Percentiles rank a stretch among this genome's conserved stretches.
Evolutionary conservation across 2,888 invertebrate genomes (phyloP).

Genomic region (Alsophila aescularia): DNA sequence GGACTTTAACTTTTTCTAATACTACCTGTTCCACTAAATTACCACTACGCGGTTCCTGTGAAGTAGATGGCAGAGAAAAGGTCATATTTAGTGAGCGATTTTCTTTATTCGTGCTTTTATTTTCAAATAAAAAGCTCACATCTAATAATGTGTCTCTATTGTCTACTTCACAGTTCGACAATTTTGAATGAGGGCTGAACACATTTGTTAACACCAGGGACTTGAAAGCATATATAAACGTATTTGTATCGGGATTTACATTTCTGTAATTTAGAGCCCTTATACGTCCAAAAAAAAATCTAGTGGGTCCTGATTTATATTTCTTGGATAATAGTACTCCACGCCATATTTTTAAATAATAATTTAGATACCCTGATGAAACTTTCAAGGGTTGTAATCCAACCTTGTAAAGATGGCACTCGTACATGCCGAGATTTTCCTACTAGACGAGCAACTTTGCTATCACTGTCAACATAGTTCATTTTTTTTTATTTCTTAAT

Average conservation of each 20-base stretch:
- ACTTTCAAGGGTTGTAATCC: neutral
- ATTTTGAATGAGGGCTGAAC: neutral
- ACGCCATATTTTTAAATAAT: neutral
- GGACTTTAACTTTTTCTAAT: neutral
- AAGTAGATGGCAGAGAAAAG: neutral
- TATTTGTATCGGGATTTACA: neutral
- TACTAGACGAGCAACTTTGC: neutral
- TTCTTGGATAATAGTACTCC: neutral
- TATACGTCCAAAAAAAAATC: neutral
- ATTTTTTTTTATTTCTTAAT: neutral
- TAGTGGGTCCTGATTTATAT: neutral
- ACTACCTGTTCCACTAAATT: neutral
- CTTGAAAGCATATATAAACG: neutral
- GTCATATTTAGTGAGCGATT: neutral
- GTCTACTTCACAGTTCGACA: neutral
- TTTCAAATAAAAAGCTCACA: neutral
- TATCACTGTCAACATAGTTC: neutral
- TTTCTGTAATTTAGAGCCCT: neutral
- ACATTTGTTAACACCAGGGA: neutral
- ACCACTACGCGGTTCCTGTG: neutral
- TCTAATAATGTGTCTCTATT: neutral
- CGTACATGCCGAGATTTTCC: neutral
- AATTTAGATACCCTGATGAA: neutral
- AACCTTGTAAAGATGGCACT: neutral
- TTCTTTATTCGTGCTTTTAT: neutral